Conservation (phyloP, 2,113 vertebrate genomes). For the Hippocampus barbouri region DNA sequence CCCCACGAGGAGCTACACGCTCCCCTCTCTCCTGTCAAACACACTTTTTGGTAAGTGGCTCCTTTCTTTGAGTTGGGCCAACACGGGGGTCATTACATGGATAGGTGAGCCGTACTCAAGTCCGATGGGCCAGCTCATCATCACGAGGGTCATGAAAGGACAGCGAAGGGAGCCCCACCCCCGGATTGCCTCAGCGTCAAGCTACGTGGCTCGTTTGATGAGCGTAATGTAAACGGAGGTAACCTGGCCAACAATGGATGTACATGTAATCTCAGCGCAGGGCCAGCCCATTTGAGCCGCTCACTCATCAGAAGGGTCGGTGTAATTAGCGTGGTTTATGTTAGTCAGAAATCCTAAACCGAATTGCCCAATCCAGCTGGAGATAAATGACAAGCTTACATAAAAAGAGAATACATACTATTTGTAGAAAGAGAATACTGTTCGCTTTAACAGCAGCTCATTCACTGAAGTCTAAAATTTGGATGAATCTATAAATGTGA, state of each 20-base stretch:
- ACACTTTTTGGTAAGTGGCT: slow-evolving; percentile 65
- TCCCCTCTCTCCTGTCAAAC: slow-evolving; percentile 68
- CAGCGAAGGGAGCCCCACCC: slow-evolving; percentile 28
- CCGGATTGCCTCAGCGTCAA: slow-evolving; percentile 26
- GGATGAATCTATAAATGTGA: neutral
- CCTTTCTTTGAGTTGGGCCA: slow-evolving; percentile 59
- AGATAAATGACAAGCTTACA: slow-evolving; percentile 13
- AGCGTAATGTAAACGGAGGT: slow-evolving; percentile 67
- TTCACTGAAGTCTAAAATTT: neutral
- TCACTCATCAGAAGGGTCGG: slow-evolving; percentile 55
- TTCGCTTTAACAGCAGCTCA: neutral
- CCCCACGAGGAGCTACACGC: slow-evolving; percentile 24
- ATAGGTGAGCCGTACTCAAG: slow-evolving; percentile 55
- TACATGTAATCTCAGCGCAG: slow-evolving; percentile 48
- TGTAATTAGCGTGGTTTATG: slow-evolving; percentile 40
- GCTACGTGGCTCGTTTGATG: slow-evolving; percentile 37
- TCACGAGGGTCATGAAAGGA: slow-evolving; percentile 62
- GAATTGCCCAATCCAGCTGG: slow-evolving; percentile 8
- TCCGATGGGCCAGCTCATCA: slow-evolving; percentile 71
- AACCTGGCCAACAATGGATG: slow-evolving; percentile 29
- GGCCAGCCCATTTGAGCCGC: slow-evolving; percentile 54
- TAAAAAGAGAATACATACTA: neutral
- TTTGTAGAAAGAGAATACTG: neutral
- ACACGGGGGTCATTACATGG: slow-evolving; percentile 73
- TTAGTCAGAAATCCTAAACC: slow-evolving; percentile 35